phyloP scores from a whole-genome alignment of 2,113 vertebrate species.

The Bubo scandiacus region DNA sequence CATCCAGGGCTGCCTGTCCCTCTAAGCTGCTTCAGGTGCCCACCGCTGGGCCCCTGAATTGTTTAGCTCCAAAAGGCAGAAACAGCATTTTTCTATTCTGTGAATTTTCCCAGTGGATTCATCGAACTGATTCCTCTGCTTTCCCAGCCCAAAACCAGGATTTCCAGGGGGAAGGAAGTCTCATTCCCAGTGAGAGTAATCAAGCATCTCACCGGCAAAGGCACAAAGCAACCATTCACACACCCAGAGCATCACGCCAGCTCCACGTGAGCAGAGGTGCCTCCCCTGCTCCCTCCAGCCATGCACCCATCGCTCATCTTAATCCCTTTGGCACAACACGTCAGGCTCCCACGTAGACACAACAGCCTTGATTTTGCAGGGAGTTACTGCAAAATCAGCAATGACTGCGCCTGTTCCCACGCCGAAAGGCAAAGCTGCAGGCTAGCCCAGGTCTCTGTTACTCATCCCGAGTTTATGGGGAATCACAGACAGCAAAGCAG shows the following conservation, averaged over 20 bases:
- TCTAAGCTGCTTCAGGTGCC: background rate
- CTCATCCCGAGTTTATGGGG: fast-evolving
- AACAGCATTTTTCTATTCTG: background rate
- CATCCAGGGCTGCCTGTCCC: background rate
- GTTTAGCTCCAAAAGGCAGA: background rate
- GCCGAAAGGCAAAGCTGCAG: background rate
- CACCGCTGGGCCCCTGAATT: background rate
- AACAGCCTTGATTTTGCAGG: background rate
- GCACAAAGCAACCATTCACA: fast-evolving
- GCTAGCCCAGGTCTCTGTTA: background rate
- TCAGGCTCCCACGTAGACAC: background rate
- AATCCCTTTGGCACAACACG: background rate
- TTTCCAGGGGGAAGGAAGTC: constrained; percentile 42
- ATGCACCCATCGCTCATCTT: fast-evolving
- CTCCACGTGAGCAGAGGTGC: fast-evolving
- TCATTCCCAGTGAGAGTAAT: background rate
- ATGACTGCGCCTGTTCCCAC: fast-evolving
- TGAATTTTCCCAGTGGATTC: background rate
- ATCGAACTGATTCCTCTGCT: background rate
- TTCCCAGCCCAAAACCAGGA: background rate
- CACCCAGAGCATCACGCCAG: fast-evolving
- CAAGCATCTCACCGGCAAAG: background rate
- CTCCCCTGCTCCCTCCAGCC: background rate
- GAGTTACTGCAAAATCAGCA: background rate
- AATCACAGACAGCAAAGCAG: background rate